Evolutionary conservation across 1,140 invertebrate species (phyloP), one percentile per base, ranked within the genome.

Genomic region (Leptinotarsa texana): DNA sequence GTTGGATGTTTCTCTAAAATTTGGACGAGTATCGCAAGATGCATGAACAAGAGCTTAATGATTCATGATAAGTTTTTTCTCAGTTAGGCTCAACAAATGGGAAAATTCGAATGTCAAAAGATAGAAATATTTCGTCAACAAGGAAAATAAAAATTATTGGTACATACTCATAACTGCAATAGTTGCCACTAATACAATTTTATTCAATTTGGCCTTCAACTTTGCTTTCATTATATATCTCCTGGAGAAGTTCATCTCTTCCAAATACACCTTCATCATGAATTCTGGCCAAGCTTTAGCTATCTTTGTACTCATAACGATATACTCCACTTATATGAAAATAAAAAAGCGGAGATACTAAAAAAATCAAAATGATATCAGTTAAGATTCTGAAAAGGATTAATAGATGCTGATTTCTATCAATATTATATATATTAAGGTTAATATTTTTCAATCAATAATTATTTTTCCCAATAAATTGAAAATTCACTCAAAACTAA

Each of bases 281-380:
- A 57, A 57, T 57, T 57, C 33, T 66, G 63, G 63, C 63, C 63
- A 66, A 24, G 21, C 27, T 66, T 22, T 66, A 24, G 63, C 21
- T 24, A 17, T 33, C 15, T 15, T 24, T 17, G 13, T 66, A 66
- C 63, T 66, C 13, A 66, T 66, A 24, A 66, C 17, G 15, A 33
- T 66, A 24, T n/a, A 66, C 13, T 17, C 63, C 63, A 66, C 63
- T 24, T 27, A 66, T 13, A 66, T 66, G n/a, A 24, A 66, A 66
- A 66, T 66, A 33, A 66, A 66, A 66, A n/a, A 66, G 27, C 15
- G 63, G 63, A 66, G 63, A 66, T 66, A 66, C 63, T 66, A 11
- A 66, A 66, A 66, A 17, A 57, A 57, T 57, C 3, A 57, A 57
- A 57, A 57, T 3, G 51, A 42, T 57, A 57, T 57, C 13, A 57